Base-by-base conservation (phyloP, 2,888 invertebrate genomes). In the Tromatobia lineatoria region DNA sequence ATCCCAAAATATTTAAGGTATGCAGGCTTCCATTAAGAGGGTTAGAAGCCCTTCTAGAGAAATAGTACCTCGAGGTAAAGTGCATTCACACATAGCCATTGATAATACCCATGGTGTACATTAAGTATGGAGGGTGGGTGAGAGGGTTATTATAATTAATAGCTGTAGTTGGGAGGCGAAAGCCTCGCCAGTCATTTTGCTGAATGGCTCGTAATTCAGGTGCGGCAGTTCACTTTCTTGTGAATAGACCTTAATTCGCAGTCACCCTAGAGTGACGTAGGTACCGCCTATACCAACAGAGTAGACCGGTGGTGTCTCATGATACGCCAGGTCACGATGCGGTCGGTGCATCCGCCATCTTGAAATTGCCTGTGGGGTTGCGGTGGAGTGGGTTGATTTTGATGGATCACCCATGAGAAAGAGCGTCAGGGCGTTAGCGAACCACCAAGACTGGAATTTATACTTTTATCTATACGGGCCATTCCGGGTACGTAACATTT, bases 171-270 rank as follows among this genome's bases (percentile, higher is more conserved):
- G 71, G 64, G 52, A 75, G 75, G 74, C 82, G 86, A 87, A 88
- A 87, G 85, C 86, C 38, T 74, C 82, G 88, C 82, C 59, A 87
- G 89, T 89, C 89, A 88, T 89, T 88, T 81, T 69, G 82, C 75
- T 92, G 92, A 93, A 93, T 93, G 89, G 90, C 83, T 84, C 90
- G 91, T 93, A 92, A 93, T 93, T 92, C 90, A 90, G 90, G 90
- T 89, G 87, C 85, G 69, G 67, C 52, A 52, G 54, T 71, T 70
- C 73, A 52, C 61, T 90, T 90, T 90, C 88, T 90, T 88, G 83
- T 92, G 91, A 93, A 93, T 92, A 91, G 93, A 88, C 83, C 90
- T 91, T 92, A 90, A 92, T 93, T 88, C 88, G 80, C 71, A 67
- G 74, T 79, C 70, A 57, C 74, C 66, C 50, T 71, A 67, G 74